Conservation (phyloP, 2,888 invertebrate genomes). For the Carabus problematicus region DNA sequence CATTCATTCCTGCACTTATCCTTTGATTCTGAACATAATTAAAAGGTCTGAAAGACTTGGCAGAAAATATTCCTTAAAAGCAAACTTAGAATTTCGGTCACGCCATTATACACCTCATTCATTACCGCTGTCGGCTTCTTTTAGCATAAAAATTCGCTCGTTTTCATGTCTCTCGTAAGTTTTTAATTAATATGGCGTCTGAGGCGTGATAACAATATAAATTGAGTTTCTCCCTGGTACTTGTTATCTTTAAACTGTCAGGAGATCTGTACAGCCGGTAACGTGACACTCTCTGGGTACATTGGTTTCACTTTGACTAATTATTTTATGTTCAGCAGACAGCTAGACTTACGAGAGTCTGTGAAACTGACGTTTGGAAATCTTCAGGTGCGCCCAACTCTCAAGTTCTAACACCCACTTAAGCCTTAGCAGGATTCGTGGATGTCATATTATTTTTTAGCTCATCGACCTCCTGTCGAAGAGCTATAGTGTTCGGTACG, state of each 20-base stretch:
- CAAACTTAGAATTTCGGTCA: conserved; percentile 24
- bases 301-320: no score
- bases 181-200: conserved; percentile 29
- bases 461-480: no score
- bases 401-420: no score
- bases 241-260: conserved; percentile 8
- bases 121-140: background rate
- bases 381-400: no score
- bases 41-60: conserved; percentile 1
- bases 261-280: background rate
- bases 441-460: no score
- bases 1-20: conserved; percentile 10
- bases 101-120: conserved; percentile 13
- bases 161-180: conserved; percentile 9
- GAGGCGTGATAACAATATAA: conserved; percentile 28
- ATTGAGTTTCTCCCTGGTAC: background rate
- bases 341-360: no score
- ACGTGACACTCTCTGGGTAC: no score
- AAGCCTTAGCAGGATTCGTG: no score
- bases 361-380: no score
- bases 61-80: background rate
- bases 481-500: no score
- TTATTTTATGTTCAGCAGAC: no score
- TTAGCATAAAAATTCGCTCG: no score
- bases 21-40: conserved; percentile 25